Percentiles rank a stretch among this genome's conserved stretches.
These are phyloP conservation scores for Leptura quadrifasciata DNA, from an alignment of 2,888 invertebrate genomes.

Conservation along the genomic window DNA sequence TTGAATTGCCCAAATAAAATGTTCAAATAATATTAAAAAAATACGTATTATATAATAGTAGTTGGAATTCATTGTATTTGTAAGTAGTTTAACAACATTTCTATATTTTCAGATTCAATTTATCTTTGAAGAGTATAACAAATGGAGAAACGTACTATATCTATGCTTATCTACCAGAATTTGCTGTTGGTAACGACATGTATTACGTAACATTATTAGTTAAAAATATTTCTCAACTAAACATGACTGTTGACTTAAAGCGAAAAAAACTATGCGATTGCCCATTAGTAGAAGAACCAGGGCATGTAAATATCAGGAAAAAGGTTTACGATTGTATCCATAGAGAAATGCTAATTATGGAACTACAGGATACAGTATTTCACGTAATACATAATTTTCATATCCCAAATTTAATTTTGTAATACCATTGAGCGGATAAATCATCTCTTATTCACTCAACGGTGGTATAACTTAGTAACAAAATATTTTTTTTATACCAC, in stretches of 20 bases:
- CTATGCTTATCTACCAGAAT: constrained; percentile 66
- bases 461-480: too few species aligned
- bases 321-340: constrained; percentile 69
- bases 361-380: constrained; percentile 64
- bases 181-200: constrained; percentile 60
- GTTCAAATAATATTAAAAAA: too few species aligned
- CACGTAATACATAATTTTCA: constrained; percentile 59
- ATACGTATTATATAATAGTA: too few species aligned
- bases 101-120: constrained; percentile 36
- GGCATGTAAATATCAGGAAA: constrained; percentile 63
- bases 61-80: too few species aligned
- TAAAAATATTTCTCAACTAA: constrained; percentile 65
- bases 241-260: constrained; percentile 64
- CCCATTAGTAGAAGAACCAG: constrained; percentile 57
- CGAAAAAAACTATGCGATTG: constrained; percentile 70
- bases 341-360: constrained; percentile 64
- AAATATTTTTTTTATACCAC: too few species aligned
- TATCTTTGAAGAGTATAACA: constrained; percentile 31
- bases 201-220: constrained; percentile 66
- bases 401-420: background rate
- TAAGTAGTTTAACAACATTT: background rate
- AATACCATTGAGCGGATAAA: too few species aligned
- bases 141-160: constrained; percentile 40
- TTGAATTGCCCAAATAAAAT: too few species aligned
- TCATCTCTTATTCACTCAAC: too few species aligned